Percentiles rank a stretch among this genome's conserved stretches.
phyloP scores from a whole-genome alignment of 2,797 vertebrate species.

The Macropodus opercularis region DNA sequence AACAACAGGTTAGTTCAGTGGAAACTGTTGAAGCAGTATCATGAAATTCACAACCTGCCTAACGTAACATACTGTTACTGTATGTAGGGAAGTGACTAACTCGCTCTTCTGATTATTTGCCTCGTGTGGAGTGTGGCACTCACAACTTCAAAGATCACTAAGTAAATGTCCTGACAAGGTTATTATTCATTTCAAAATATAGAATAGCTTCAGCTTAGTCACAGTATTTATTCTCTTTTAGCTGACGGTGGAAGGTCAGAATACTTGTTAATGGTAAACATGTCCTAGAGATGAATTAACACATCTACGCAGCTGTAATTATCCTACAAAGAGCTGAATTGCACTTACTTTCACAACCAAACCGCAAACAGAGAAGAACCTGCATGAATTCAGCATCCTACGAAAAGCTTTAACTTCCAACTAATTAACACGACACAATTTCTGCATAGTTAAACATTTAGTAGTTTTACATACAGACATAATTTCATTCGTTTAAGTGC shows the following conservation, averaged over 20 bases:
- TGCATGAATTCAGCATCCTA: too few relatives aligned
- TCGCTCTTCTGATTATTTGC: not conserved
- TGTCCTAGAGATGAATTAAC: conserved; percentile 1
- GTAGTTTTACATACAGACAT: conserved; percentile 1
- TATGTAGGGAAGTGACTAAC: not conserved
- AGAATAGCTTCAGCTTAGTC: not conserved
- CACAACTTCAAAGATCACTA: not conserved
- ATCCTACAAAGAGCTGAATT: not conserved
- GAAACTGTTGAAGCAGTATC: not conserved
- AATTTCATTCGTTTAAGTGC: conserved; percentile 1
- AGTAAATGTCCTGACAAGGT: not conserved
- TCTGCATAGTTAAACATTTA: conserved; percentile 13
- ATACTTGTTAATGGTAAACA: conserved; percentile 4
- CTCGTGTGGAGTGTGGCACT: conserved; percentile 1
- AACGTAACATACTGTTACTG: too few relatives aligned
- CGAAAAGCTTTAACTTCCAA: not conserved
- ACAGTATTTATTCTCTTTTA: not conserved
- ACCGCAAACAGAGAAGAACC: too few relatives aligned
- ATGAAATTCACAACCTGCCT: not conserved
- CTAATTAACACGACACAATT: not conserved
- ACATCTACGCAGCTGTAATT: not conserved
- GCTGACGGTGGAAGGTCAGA: not conserved
- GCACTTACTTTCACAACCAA: too few relatives aligned
- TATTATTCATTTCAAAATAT: not conserved
- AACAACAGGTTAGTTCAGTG: not conserved